Evolutionary conservation across 2,113 vertebrate species (phyloP).

Genomic region (Xerus inauris): DNA sequence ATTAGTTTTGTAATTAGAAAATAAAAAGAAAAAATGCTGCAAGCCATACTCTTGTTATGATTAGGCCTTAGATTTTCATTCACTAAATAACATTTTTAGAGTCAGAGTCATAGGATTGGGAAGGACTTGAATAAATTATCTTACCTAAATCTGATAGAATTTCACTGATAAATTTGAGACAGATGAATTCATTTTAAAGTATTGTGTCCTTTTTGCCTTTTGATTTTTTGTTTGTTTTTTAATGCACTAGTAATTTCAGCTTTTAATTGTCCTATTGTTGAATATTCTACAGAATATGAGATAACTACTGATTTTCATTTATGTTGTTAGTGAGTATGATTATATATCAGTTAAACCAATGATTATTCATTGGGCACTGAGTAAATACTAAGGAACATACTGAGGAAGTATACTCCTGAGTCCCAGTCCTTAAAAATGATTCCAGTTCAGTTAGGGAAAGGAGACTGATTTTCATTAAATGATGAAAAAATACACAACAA

Average conservation of each 20-base stretch:
- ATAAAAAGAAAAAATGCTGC: background rate
- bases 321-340: background rate
- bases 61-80: background rate
- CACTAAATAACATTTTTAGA: background rate
- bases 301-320: background rate
- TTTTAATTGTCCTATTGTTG: constrained; percentile 1
- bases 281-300: background rate
- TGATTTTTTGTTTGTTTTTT: background rate
- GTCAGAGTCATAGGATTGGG: background rate
- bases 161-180: background rate
- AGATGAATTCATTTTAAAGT: constrained; percentile 14
- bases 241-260: background rate
- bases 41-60: background rate
- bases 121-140: background rate
- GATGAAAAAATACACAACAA: background rate
- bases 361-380: background rate
- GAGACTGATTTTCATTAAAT: background rate
- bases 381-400: background rate
- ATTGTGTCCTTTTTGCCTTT: background rate
- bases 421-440: background rate
- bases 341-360: background rate
- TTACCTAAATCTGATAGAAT: background rate
- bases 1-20: background rate
- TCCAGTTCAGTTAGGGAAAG: background rate
- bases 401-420: background rate